phyloP scores from a whole-genome alignment of 2,113 vertebrate species.

The Aegotheles bennettii region DNA sequence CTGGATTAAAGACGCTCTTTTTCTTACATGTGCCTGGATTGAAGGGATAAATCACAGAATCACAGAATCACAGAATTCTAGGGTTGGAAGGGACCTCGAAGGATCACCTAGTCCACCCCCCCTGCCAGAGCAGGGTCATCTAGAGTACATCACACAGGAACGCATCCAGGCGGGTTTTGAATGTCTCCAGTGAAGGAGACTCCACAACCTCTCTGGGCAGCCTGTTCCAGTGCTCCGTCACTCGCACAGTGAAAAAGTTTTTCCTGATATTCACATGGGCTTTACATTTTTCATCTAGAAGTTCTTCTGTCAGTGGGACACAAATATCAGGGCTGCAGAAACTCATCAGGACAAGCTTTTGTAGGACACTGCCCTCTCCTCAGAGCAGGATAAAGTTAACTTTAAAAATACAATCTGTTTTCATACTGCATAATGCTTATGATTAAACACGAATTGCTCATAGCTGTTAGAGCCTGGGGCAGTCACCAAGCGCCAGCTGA shows the following conservation, averaged over 20 bases:
- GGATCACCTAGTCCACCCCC: too few species aligned
- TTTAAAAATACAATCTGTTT: conserved; percentile 18
- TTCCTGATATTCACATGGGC: too few species aligned
- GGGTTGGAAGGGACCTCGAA: too few species aligned
- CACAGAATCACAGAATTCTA: too few species aligned
- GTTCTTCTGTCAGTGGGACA: neutral
- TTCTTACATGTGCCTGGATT: neutral
- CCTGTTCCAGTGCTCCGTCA: too few species aligned
- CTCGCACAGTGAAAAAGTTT: too few species aligned
- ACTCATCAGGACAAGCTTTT: neutral
- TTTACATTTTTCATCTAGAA: neutral
- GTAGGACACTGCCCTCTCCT: neutral
- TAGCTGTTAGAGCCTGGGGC: neutral
- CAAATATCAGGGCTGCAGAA: neutral
- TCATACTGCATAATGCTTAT: neutral
- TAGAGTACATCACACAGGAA: too few species aligned
- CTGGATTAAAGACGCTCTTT: neutral
- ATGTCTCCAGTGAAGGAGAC: too few species aligned
- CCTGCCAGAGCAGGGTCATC: too few species aligned
- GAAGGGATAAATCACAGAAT: neutral
- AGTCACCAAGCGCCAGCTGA: neutral
- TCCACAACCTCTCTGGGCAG: too few species aligned
- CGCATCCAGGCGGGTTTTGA: too few species aligned
- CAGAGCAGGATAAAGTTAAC: neutral
- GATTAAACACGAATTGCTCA: conserved; percentile 10